phyloP scores from a whole-genome alignment of 2,797 vertebrate genomes.

The Hyperoplus lanceolatus region DNA sequence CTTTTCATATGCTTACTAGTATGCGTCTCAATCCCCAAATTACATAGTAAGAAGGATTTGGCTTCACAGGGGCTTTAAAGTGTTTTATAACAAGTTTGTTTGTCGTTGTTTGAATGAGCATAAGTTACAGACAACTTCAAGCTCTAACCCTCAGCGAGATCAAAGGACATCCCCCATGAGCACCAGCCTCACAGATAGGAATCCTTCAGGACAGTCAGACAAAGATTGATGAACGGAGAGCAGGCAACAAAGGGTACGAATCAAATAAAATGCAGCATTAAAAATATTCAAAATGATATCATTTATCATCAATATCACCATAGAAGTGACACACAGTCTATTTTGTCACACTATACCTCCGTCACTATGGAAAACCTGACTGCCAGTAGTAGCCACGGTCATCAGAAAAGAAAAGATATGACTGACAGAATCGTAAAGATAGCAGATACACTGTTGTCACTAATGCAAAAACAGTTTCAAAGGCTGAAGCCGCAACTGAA shows the following conservation, averaged over 20 bases:
- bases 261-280: neutral
- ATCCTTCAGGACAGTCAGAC: neutral
- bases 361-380: neutral
- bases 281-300: neutral
- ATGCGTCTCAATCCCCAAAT: no score
- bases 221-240: neutral
- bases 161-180: neutral
- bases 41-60: no score
- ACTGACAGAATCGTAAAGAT: neutral
- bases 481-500: neutral
- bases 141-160: neutral
- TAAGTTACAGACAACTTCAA: neutral
- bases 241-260: neutral
- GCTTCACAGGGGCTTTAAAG: no score
- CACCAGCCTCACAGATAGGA: neutral
- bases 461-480: conserved; percentile 1
- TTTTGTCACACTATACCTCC: neutral
- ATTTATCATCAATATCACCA: neutral
- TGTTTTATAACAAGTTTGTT: neutral
- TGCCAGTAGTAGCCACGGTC: conserved; percentile 8
- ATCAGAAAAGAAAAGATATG: conserved; percentile 23
- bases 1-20: no score
- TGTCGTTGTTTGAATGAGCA: neutral
- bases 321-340: neutral
- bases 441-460: conserved; percentile 10